Evolutionary conservation across 2,888 invertebrate species (phyloP).

Genomic region (Augiades crinisus): DNA sequence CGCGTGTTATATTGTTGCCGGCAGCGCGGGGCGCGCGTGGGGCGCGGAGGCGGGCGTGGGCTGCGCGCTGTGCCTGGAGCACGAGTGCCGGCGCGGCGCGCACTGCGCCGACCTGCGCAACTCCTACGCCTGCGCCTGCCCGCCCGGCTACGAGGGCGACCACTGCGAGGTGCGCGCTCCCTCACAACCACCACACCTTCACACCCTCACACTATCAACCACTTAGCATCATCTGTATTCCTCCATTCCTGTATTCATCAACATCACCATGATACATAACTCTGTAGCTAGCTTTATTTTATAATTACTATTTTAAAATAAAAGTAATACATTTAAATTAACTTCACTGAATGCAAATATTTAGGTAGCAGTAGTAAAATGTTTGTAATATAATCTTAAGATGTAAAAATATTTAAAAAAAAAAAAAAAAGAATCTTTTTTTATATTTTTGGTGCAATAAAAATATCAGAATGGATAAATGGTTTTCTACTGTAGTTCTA

Average conservation of each 20-base stretch:
- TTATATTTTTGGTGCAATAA: too few relatives aligned
- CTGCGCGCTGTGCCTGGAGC: conserved; percentile 91
- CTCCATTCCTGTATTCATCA: neutral
- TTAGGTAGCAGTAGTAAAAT: too few relatives aligned
- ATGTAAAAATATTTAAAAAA: too few relatives aligned
- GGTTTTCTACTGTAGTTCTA: too few relatives aligned
- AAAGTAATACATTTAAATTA: too few relatives aligned
- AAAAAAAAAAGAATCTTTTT: too few relatives aligned
- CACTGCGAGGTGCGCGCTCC: conserved; percentile 93
- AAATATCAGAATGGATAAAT: too few relatives aligned
- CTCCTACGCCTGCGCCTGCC: conserved; percentile 94
- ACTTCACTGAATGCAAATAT: too few relatives aligned
- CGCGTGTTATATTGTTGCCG: neutral
- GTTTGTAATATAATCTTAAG: too few relatives aligned
- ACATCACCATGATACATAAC: too few relatives aligned
- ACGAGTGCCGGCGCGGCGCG: conserved; percentile 93
- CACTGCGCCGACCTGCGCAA: conserved; percentile 94
- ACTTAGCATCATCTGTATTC: neutral
- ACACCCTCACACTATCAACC: neutral
- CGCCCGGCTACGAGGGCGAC: conserved; percentile 92
- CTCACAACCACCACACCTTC: neutral
- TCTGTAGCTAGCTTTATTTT: too few relatives aligned
- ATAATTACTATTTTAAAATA: too few relatives aligned
- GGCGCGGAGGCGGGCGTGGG: conserved; percentile 78
- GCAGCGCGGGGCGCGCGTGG: conserved; percentile 56